A percentile compares a stretch with the other conserved stretches of the same genome.
Conservation (phyloP, 2,113 vertebrate species). For the Malurus melanocephalus region DNA sequence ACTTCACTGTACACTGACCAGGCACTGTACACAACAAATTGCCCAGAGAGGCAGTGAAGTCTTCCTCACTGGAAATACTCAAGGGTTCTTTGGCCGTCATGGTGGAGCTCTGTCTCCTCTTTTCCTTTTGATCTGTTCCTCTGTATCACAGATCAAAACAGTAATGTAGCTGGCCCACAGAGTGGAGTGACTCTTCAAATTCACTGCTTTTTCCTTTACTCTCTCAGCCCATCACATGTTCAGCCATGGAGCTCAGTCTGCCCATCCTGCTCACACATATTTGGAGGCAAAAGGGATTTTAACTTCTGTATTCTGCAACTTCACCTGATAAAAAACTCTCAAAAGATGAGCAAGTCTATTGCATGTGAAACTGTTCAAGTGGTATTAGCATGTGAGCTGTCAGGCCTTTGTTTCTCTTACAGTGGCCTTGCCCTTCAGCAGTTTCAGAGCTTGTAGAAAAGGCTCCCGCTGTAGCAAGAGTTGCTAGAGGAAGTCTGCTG, state of each 20-base stretch:
- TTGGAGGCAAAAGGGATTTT: neutral
- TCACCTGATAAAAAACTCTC: neutral
- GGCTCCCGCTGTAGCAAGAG: neutral
- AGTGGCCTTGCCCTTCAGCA: neutral
- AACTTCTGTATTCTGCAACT: neutral
- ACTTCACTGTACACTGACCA: neutral
- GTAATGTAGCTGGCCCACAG: accelerated
- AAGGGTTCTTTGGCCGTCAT: neutral
- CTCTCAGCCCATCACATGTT: neutral
- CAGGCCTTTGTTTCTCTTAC: neutral
- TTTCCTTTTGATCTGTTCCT: neutral
- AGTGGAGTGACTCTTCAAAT: neutral
- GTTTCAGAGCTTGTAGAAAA: neutral
- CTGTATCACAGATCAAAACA: neutral
- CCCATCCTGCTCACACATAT: accelerated
- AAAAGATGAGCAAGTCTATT: neutral
- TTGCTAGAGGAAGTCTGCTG: neutral
- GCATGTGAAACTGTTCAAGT: neutral
- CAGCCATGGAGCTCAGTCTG: accelerated
- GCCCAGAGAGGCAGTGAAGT: too few species aligned
- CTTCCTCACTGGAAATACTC: neutral
- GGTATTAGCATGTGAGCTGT: neutral
- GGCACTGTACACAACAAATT: neutral
- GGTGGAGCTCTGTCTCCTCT: neutral
- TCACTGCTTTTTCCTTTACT: neutral